Evolutionary conservation across 2,888 invertebrate species (phyloP).

Genomic region (Agonopterix heracliana): DNA sequence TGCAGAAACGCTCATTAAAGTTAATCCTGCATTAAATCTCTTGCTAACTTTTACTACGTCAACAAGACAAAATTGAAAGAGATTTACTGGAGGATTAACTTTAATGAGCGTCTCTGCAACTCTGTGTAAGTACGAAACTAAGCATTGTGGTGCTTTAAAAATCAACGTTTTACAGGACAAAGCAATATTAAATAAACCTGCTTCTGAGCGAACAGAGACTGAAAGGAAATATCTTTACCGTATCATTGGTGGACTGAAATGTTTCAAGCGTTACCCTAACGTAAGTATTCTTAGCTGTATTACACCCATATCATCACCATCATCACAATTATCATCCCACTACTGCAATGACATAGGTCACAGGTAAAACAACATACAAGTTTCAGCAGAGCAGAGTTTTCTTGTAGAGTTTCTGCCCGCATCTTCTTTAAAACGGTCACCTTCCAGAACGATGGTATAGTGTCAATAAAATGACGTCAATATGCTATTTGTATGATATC

Average conservation of each 20-base stretch:
- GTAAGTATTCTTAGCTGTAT: slow-evolving; percentile 38
- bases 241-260: slow-evolving; percentile 77
- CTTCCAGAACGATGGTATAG: too few relatives aligned
- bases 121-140: not conserved
- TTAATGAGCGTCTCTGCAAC: too few relatives aligned
- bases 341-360: too few relatives aligned
- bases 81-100: too few relatives aligned
- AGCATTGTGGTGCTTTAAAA: not conserved
- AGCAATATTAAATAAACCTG: slow-evolving; percentile 75
- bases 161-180: slow-evolving; percentile 69
- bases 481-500: too few relatives aligned
- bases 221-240: slow-evolving; percentile 76
- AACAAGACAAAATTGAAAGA: too few relatives aligned
- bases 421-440: too few relatives aligned
- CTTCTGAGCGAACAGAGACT: slow-evolving; percentile 67
- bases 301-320: not conserved
- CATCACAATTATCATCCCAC: not conserved
- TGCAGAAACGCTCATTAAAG: too few relatives aligned
- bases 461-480: too few relatives aligned
- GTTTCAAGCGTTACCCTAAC: slow-evolving; percentile 77
- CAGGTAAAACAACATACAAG: not conserved
- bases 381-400: too few relatives aligned
- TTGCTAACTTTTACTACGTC: too few relatives aligned
- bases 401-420: not conserved
- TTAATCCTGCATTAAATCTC: too few relatives aligned